Evolutionary conservation across 2,113 vertebrate species (phyloP).

Genomic region (Bos javanicus): DNA sequence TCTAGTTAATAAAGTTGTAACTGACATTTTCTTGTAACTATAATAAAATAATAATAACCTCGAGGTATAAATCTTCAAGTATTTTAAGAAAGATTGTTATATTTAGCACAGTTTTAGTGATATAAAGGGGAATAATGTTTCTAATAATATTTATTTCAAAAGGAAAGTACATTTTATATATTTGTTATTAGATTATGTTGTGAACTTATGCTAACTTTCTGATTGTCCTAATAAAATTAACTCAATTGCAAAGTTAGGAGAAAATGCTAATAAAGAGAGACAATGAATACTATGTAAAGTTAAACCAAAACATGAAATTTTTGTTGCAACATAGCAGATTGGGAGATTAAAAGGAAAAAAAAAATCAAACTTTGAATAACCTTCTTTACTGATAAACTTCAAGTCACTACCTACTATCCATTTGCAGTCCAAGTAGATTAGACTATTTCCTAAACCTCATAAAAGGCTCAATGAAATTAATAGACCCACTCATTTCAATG

Average conservation of each 20-base stretch:
- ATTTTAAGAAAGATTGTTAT: not conserved
- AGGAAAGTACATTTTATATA: not conserved
- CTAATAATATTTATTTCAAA: not conserved
- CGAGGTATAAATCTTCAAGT: not conserved
- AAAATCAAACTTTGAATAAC: not conserved
- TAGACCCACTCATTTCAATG: constrained; percentile 21
- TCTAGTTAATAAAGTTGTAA: not conserved
- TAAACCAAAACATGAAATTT: not conserved
- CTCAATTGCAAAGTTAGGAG: not conserved
- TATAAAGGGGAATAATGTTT: not conserved
- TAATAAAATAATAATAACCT: not conserved
- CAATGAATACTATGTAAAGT: not conserved
- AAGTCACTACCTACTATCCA: not conserved
- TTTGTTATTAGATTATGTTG: not conserved
- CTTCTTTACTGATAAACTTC: not conserved
- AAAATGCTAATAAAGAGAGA: not conserved
- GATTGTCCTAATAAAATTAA: not conserved
- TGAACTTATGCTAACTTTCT: not conserved
- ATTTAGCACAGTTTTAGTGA: not conserved
- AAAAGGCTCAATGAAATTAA: constrained; percentile 47
- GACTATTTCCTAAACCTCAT: not conserved
- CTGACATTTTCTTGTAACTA: not conserved
- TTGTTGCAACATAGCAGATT: not conserved
- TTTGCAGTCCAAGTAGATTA: not conserved
- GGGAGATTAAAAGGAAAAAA: not conserved